phyloP scores from a whole-genome alignment of 2,113 vertebrate species.

The Protobothrops mucrosquamatus region DNA sequence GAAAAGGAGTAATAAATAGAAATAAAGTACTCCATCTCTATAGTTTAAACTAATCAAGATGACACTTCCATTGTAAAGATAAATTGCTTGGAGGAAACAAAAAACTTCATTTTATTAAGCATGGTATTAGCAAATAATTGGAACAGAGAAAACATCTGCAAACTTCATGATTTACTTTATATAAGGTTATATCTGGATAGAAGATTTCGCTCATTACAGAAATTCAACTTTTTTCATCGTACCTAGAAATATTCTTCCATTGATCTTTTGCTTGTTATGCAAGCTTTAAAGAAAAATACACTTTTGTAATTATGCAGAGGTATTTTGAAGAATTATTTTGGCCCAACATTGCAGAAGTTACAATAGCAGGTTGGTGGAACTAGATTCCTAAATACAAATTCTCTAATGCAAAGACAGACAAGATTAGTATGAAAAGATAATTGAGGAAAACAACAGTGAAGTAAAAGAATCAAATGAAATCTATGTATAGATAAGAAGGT shows the following conservation, averaged over 20 bases:
- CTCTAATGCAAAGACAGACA: not conserved
- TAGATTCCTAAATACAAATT: not conserved
- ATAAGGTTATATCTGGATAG: too few relatives aligned
- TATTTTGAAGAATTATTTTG: not conserved
- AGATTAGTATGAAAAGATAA: not conserved
- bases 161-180: too few relatives aligned
- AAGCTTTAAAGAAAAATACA: not conserved
- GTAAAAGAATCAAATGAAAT: not conserved
- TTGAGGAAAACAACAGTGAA: not conserved
- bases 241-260: not conserved
- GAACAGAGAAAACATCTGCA: too few relatives aligned
- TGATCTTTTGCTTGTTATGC: not conserved
- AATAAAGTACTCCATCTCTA: too few relatives aligned
- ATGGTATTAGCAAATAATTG: too few relatives aligned
- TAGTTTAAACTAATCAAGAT: too few relatives aligned
- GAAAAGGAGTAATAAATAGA: too few relatives aligned
- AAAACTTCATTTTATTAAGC: too few relatives aligned
- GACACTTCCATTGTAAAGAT: too few relatives aligned
- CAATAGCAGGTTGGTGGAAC: not conserved
- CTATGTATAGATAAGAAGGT: not conserved
- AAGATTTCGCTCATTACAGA: not conserved
- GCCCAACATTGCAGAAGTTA: not conserved
- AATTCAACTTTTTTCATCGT: not conserved
- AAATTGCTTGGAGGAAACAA: too few relatives aligned
- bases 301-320: not conserved